Base-by-base conservation (phyloP, 2,113 vertebrate genomes). In the Ranitomeya imitator region DNA sequence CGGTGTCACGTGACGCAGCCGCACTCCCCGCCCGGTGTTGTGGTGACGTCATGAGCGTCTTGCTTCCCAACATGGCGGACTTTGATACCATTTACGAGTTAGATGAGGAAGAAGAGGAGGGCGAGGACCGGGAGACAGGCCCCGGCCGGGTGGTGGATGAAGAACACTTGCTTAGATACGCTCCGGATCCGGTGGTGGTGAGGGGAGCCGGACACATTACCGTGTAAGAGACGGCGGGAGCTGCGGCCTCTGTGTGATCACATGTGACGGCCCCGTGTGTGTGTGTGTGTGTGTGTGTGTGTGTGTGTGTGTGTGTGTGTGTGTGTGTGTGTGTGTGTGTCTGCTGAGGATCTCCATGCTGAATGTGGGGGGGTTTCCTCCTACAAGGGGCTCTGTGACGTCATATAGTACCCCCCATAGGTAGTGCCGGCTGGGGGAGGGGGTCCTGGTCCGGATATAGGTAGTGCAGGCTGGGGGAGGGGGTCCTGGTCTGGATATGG, bases 51-150 rank as follows among this genome's bases (percentile, higher is more conserved):
- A 98, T 97, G 96, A 97, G 97, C 94, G 96, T 97, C 93, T 94
- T 96, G 92, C 96, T 97, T 73, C 95, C 97, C 96, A 98, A 99
- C 95, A 99, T 99, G 98, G 98, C 97, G 96, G 98, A 98, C 94
- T 99, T 99, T 94, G 98, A 99, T 95, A 98, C 97, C 91, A 99
- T 99, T 96, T 99, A 97, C 90, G 98, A 99, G 94, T 94, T 99
- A 93, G 98, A 98, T 94, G 98, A 99, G 86, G 97, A 97, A 85
- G 97, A 97, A 59, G 94, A 93, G 83, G 92, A 93, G 65, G 92
- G 90, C 21, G 95, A 95, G 91, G 96, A 96, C 89, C 96, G 96
- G 90, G 96, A 95, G 85, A 95, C 94, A 90, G 96, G 96, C 83
- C 95, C 95, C 83, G 96, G 96, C 78, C 95, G 93, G 55, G 96